A percentile compares a stretch with the other conserved stretches of the same genome.
These are phyloP conservation scores for Amphimedon queenslandica DNA, from an alignment of 37 sponge, comb jelly and placozoan genomes.

Conservation along the genomic window DNA sequence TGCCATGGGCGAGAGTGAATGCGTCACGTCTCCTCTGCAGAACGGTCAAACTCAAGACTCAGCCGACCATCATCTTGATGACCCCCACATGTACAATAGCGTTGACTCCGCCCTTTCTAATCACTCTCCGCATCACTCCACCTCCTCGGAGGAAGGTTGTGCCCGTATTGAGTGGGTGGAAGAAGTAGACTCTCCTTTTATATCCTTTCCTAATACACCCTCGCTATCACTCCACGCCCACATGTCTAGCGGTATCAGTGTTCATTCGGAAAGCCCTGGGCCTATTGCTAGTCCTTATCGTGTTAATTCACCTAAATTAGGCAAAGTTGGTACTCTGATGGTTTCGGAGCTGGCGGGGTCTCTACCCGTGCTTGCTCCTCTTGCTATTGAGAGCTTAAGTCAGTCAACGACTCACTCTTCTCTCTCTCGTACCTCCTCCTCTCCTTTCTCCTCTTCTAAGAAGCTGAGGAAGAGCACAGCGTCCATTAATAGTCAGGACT, in stretches of 20 bases:
- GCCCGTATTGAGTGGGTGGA: slow-evolving; percentile 26
- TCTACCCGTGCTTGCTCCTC: background rate
- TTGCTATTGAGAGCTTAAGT: background rate
- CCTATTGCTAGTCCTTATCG: background rate
- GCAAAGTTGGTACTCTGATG: background rate
- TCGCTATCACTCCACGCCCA: slow-evolving; percentile 5
- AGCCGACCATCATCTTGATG: background rate
- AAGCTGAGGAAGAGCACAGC: background rate
- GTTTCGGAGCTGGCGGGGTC: background rate
- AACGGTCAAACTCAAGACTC: background rate
- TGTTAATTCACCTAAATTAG: slow-evolving; percentile 1
- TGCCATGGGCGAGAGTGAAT: slow-evolving; percentile 39
- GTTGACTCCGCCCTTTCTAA: slow-evolving; percentile 60
- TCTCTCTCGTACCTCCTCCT: no score
- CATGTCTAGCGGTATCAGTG: slow-evolving; percentile 39
- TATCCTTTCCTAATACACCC: background rate
- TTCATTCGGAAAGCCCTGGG: slow-evolving; percentile 7
- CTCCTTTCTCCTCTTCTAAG: background rate
- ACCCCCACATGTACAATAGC: slow-evolving; percentile 10
- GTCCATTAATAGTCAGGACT: no score
- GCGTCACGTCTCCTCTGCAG: slow-evolving; percentile 25
- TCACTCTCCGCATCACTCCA: slow-evolving; percentile 34
- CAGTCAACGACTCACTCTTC: background rate
- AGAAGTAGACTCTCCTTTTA: slow-evolving; percentile 39
- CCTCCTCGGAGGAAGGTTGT: slow-evolving; percentile 26